Conservation (phyloP, 2,888 invertebrate species). For the Drosophila macrospina region DNA sequence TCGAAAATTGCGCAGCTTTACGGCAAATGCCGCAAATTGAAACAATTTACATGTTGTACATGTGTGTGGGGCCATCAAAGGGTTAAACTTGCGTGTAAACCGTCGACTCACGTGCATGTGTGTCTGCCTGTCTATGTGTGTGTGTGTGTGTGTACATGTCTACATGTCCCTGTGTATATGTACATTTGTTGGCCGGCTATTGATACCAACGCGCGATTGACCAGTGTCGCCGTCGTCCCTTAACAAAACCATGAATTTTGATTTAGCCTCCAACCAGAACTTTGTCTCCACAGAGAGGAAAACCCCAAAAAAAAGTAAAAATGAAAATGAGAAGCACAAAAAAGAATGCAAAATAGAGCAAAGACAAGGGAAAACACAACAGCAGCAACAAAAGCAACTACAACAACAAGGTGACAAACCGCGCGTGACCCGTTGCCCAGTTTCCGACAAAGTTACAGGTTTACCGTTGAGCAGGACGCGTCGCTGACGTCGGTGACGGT, state of each 20-base stretch:
- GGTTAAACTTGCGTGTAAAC: constrained; percentile 79
- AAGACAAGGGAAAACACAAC: constrained; percentile 22
- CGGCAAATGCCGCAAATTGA: constrained; percentile 81
- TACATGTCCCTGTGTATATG: not conserved
- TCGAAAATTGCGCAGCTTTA: constrained; percentile 78
- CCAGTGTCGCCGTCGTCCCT: constrained; percentile 43
- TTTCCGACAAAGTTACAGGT: not conserved
- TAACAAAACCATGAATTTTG: constrained; percentile 83
- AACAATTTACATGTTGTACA: constrained; percentile 80
- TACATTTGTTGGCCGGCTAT: constrained; percentile 51
- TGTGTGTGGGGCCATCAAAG: constrained; percentile 77
- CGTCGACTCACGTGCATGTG: constrained; percentile 28
- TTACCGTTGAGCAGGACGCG: not conserved
- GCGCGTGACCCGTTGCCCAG: constrained; percentile 58
- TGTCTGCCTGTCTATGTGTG: constrained; percentile 19
- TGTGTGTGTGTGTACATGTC: constrained; percentile 3
- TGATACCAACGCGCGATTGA: constrained; percentile 68
- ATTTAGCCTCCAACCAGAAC: constrained; percentile 68
- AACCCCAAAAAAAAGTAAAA: constrained; percentile 7
- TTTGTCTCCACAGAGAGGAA: not conserved
- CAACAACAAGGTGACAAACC: constrained; percentile 74
- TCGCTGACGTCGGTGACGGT: constrained; percentile 31
- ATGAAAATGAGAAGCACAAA: constrained; percentile 25
- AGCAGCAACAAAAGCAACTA: constrained; percentile 52
- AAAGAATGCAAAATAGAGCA: constrained; percentile 15